phyloP scores from a whole-genome alignment of 2,113 vertebrate genomes.

The Litocranius walleri region DNA sequence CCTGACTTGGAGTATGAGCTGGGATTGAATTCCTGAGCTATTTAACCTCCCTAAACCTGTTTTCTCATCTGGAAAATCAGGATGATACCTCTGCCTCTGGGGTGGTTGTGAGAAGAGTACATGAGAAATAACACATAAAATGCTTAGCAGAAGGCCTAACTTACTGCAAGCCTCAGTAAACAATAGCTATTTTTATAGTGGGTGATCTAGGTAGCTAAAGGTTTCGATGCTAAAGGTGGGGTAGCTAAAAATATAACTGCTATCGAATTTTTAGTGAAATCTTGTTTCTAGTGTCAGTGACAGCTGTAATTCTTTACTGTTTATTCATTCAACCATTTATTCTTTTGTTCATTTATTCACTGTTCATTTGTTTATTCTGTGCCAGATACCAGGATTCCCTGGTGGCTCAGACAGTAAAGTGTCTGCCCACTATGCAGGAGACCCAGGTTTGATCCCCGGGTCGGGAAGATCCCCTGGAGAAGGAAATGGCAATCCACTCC shows the following conservation, averaged over 20 bases:
- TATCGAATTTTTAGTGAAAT: constrained; percentile 31
- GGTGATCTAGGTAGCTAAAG: background rate
- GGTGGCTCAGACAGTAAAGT: no score
- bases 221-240: constrained; percentile 1
- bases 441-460: no score
- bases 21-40: constrained; percentile 1
- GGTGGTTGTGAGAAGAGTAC: background rate
- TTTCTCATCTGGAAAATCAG: constrained; percentile 1
- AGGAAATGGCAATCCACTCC: no score
- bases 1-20: background rate
- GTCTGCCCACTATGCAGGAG: no score
- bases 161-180: background rate
- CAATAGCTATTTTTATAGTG: constrained; percentile 8
- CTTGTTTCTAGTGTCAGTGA: background rate
- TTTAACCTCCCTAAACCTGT: background rate
- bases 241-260: background rate
- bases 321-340: background rate
- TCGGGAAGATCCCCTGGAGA: no score
- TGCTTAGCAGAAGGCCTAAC: background rate
- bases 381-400: background rate
- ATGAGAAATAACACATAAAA: background rate
- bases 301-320: background rate
- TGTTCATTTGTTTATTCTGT: background rate
- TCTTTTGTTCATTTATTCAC: background rate
- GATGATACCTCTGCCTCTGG: background rate